Evolutionary conservation across 2,797 vertebrate genomes (phyloP), one percentile per base, ranked within the genome.

Genomic region (Hipposideros larvatus): DNA sequence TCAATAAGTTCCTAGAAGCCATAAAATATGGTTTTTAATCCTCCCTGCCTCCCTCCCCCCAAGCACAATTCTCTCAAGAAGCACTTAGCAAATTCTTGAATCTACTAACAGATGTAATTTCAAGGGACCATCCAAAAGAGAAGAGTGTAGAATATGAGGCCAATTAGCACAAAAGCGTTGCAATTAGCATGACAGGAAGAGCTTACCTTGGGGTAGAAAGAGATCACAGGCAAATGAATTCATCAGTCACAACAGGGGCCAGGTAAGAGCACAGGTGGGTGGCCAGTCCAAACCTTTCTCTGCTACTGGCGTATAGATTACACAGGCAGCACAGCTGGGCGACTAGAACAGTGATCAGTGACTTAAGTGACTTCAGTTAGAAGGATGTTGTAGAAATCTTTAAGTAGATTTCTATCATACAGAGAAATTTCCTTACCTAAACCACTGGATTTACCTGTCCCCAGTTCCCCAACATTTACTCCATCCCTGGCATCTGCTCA

Each of bases 361-460:
- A 93, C 55, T 95, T 41, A 7, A 66, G n/a, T 34, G 53, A 18
- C 22, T 63, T 55, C 6, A 21, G 0, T 94, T 57, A 24, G 61
- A 75, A 46, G 82, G 88, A 37, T 34, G 68, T 65, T 66, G 24
- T 37, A 9, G 80, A 66, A 83, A 59, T 63, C 83, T 51, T 46
- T 8, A 18, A 19, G 86, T 51, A 92, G 97, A 84, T 95, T 84
- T 94, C 83, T 79, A 1, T 87, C 89, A 9, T 2, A 26, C 14
- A 68, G 92, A 48, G 88, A 77, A 41, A 70, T 87, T 94, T 77
- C 68, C 70, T 77, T 89, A 89, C 90, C 88, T 95, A 61, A 96
- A 78, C 89, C 75, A 16, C 82, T 16, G 79, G 88, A 78, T 96
- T 95, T 95, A 59, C 79, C 26, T 15, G 1, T 65, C 92, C 73